Conservation (phyloP, 2,797 vertebrate species). For the Cyclura pinguis region DNA sequence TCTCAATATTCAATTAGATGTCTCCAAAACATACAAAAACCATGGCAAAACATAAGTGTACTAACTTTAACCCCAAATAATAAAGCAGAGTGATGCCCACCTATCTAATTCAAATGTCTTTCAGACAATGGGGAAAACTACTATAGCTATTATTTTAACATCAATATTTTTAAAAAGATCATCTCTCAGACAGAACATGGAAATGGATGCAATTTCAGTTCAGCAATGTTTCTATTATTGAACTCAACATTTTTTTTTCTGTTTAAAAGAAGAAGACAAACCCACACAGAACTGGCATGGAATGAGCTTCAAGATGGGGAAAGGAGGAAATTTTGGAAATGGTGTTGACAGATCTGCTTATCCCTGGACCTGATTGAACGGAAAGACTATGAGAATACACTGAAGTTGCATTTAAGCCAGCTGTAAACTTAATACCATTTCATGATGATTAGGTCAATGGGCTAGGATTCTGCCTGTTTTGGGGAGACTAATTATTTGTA, state of each 20-base stretch:
- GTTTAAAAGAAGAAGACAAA: not conserved
- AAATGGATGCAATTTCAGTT: not conserved
- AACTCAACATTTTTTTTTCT: not conserved
- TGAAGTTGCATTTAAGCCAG: not conserved
- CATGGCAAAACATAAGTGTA: too few relatives aligned
- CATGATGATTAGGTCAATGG: not conserved
- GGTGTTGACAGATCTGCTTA: not conserved
- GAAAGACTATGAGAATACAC: not conserved
- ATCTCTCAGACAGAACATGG: too few relatives aligned
- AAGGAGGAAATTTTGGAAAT: not conserved
- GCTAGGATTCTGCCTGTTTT: not conserved
- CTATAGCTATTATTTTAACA: too few relatives aligned
- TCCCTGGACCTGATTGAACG: not conserved
- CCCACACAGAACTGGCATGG: not conserved
- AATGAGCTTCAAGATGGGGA: not conserved
- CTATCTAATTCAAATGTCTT: too few relatives aligned
- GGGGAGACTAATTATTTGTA: not conserved
- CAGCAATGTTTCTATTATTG: not conserved
- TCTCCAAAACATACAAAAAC: too few relatives aligned
- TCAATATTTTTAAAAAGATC: too few relatives aligned
- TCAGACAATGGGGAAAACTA: too few relatives aligned
- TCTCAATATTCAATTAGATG: too few relatives aligned
- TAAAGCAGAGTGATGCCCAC: too few relatives aligned
- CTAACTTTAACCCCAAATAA: too few relatives aligned
- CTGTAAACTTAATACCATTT: not conserved